Base-by-base conservation (phyloP, 2,888 invertebrate genomes). In the Mongoloraphidia duomilia region DNA sequence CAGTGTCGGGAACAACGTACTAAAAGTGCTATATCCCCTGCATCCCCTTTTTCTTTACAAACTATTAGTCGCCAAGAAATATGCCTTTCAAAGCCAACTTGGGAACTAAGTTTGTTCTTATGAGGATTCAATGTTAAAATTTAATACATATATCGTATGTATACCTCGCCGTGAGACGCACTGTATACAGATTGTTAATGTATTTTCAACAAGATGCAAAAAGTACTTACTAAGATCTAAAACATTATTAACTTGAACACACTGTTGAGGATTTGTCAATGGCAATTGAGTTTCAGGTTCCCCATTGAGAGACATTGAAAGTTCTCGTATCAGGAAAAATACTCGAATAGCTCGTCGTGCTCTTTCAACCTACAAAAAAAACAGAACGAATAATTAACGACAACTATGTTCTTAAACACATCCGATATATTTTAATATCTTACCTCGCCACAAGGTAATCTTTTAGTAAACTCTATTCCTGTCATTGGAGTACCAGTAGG, bases 401-500 rank as follows among this genome's bases (percentile, higher is more conserved):
- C 13, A 45, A n/a, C 39, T 36, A 36, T 8, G 11, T 13, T 39
- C n/a, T 17, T 6, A 44, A 44, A 2, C 9, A 45, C 8, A 45
- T 2, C 40, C 9, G 12, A 39, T 11, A 39, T 39, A 39, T 39
- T 14, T 26, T 6, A 26, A 26, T 26, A 36, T 14, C 17, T 37
- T 74, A 92, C 92, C 74, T 97, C 95, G 52, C 96, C 97, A 66
- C 95, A 95, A 1, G 97, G 95, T 56, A 97, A 68, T 57, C 97
- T 76, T 63, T 94, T 92, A 42, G 85, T 86, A 64, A 98, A 95
- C 56, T 85, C 85, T 53, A 97, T 92, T 2, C 94, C 95, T 2
- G 95, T 95, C 73, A 96, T 81, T 0, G 96, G 96, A 0, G 97
- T 95, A 17, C 90, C 86, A 0, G 93, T 94, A 0, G 97, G 97